These are phyloP conservation scores for Platycercus adscitus DNA, from an alignment of 2,113 vertebrate species.

Conservation along the genomic window DNA sequence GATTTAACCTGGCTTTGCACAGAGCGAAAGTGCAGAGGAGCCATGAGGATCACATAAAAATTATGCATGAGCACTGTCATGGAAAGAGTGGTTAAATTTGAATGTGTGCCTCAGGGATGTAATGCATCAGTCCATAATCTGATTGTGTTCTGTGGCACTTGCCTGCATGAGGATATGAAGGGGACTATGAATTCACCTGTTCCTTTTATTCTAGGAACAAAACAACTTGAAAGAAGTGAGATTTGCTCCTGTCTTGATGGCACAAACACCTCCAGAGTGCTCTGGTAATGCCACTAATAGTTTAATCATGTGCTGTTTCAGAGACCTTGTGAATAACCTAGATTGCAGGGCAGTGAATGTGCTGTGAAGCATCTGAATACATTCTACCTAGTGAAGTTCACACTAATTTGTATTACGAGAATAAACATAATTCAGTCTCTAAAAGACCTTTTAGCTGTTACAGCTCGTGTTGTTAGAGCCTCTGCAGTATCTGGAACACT, in stretches of 20 bases:
- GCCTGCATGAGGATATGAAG: not conserved
- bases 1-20: not conserved
- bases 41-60: not conserved
- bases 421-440: not conserved
- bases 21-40: not conserved
- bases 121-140: not conserved
- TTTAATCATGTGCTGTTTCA: not conserved
- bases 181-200: not conserved
- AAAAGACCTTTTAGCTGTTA: not conserved
- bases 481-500: not conserved
- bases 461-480: not conserved
- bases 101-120: not conserved
- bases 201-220: not conserved
- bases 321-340: not conserved
- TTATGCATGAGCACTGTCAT: not conserved
- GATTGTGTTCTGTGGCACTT: not conserved
- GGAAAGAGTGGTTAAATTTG: not conserved
- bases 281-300: not conserved
- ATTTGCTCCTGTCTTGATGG: not conserved
- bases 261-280: not conserved
- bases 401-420: not conserved
- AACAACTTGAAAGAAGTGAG: not conserved
- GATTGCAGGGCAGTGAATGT: not conserved
- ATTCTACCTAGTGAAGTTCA: not conserved
- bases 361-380: not conserved